phyloP scores from a whole-genome alignment of 2,113 vertebrate species.

The Collichthys lucidus region DNA sequence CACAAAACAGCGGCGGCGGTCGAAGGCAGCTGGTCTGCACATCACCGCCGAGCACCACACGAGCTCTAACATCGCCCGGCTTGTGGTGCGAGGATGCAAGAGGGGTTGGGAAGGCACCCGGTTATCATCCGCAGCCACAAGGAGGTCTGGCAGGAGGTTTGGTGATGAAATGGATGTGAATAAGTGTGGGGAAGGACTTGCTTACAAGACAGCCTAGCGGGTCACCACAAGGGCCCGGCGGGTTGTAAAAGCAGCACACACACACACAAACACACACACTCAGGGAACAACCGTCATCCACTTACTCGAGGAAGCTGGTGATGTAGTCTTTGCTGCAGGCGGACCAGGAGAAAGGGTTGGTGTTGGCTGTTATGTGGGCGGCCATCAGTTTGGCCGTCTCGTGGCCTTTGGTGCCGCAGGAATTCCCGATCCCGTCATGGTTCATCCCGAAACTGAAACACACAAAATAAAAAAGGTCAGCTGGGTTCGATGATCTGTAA shows the following conservation, averaged over 20 bases:
- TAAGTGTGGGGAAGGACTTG: slow-evolving; percentile 34
- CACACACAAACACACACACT: slow-evolving; percentile 24
- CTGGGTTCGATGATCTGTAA: not conserved
- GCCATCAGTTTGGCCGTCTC: slow-evolving; percentile 99
- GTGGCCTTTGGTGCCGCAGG: slow-evolving; percentile 98
- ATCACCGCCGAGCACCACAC: slow-evolving; percentile 36
- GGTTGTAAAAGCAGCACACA: slow-evolving; percentile 46
- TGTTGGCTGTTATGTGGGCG: slow-evolving; percentile 98
- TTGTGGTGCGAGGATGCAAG: slow-evolving; percentile 47
- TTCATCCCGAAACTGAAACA: slow-evolving; percentile 97
- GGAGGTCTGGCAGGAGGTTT: slow-evolving; percentile 58
- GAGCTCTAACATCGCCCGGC: slow-evolving; percentile 47
- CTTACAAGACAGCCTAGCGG: slow-evolving; percentile 31
- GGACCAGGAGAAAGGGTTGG: slow-evolving; percentile 99
- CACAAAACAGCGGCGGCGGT: slow-evolving; percentile 26
- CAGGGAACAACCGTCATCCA: slow-evolving; percentile 75
- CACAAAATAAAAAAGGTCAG: slow-evolving; percentile 27
- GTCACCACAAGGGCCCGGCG: slow-evolving; percentile 55
- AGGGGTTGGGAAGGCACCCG: slow-evolving; percentile 44
- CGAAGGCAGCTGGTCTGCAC: slow-evolving; percentile 45
- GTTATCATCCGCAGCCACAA: slow-evolving; percentile 55
- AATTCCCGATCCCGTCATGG: slow-evolving; percentile 98
- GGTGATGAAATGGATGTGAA: slow-evolving; percentile 60
- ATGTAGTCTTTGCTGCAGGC: slow-evolving; percentile 99
- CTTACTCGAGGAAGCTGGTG: slow-evolving; percentile 99